Evolutionary conservation across 2,113 vertebrate species (phyloP).

Genomic region (Leucopternis melanops): DNA sequence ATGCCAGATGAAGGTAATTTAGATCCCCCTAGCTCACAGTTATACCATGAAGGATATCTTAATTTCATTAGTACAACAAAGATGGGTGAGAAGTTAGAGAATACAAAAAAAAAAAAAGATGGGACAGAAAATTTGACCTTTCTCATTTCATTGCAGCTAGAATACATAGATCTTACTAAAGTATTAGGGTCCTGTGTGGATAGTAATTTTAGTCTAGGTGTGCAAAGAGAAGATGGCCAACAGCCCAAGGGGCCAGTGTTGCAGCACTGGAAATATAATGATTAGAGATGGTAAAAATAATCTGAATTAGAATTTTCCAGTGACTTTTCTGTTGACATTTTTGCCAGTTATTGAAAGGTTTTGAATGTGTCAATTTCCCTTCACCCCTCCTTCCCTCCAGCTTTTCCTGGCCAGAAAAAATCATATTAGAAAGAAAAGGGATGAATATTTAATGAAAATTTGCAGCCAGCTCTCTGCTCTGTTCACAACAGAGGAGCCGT

Average conservation of each 20-base stretch:
- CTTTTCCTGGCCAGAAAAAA: background rate
- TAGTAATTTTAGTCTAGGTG: background rate
- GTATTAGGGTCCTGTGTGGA: constrained; percentile 21
- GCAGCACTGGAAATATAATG: background rate
- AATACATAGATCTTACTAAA: constrained; percentile 73
- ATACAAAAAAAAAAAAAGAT: constrained; percentile 29
- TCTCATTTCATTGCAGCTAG: constrained; percentile 64
- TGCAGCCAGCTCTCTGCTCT: too few species aligned
- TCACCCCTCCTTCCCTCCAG: background rate
- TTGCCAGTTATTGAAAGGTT: background rate
- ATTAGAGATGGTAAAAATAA: background rate
- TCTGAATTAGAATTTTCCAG: background rate
- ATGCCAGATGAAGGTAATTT: constrained; percentile 99
- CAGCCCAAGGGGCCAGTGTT: background rate
- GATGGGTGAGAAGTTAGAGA: constrained; percentile 73
- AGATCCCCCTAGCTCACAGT: constrained; percentile 94
- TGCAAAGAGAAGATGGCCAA: background rate
- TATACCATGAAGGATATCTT: constrained; percentile 98
- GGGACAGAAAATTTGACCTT: constrained; percentile 74
- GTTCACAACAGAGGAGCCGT: too few species aligned
- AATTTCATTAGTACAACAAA: constrained; percentile 83
- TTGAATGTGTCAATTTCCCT: background rate
- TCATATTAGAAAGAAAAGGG: too few species aligned
- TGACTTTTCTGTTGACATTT: background rate
- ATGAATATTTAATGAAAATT: too few species aligned